Base-by-base conservation (phyloP, 2,797 vertebrate genomes). In the Psittacula echo region DNA sequence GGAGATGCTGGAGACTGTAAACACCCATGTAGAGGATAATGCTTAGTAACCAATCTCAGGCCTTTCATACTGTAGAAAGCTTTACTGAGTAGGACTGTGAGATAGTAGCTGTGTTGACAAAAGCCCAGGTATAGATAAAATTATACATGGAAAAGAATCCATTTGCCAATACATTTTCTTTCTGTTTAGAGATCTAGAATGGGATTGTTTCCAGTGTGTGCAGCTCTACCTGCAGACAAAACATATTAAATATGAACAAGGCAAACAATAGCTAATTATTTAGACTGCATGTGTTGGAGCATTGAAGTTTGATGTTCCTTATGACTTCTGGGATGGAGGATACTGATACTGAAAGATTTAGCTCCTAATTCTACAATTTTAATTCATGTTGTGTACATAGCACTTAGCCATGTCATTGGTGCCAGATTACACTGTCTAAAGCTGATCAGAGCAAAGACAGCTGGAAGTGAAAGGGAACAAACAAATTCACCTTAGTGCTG, bases 31-130 rank as follows among this genome's bases (percentile, higher is more conserved):
- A 30, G 68, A 70, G 64, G 41, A 29, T 89, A 77, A 94, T 75
- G 73, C 56, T 67, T 78, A 30, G 89, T 61, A 83, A 72, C 93
- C 68, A 75, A 1, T 41, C 53, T 80, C 78, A 47, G 41, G 56
- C 41, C 61, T 87, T 89, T 94, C 61, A 61, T n/a, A 30, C 5
- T 32, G 73, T 3, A 88, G 58, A 81, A 91, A 88, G 73, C 56
- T 77, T 93, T 94, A 51, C 71, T 54, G 85, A 78, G 58, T 39
- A 68, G 26, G 39, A 13, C 56, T 56, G 53, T 23, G 47, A 90
- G 72, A 68, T 93, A 95, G 93, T 3, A 83, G 12, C 42, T 47
- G 26, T 24, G 44, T 45, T 87, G 83, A 84, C 45, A 66, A 51
- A 89, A 89, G 39, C 48, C 44, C 39, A 17, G 29, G 9, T 65